Base-by-base conservation (phyloP, 2,888 invertebrate species). In the Stenolophus ochropezus region DNA sequence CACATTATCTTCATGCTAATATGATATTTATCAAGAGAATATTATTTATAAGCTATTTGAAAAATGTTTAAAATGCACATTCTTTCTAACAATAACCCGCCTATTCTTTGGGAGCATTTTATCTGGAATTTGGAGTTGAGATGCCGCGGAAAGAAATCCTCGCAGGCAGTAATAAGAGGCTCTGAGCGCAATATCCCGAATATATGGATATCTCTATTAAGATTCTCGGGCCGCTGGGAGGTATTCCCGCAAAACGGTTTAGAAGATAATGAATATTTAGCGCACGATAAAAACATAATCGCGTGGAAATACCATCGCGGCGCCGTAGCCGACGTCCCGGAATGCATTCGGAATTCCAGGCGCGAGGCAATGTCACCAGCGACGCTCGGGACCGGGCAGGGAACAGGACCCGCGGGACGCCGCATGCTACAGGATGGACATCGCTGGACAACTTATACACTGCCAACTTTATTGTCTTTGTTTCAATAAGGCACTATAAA, bases 251-350 rank as follows among this genome's bases (percentile, higher is more conserved):
- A 78, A 78, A 78, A 78, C 49, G 78, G 65, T 78, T 78, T 78
- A 78, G 78, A 78, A 78, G 78, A 61, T 78, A 78, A 78, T 78
- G 78, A 78, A 78, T 78, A 78, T 78, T 78, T 78, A 78, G 78
- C 78, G 78, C 78, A 78, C 78, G 78, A 78, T 78, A 78, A 78
- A 78, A 78, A 78, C 49, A 78, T 78, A 78, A 78, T 78, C 78
- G 78, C 42, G 78, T 65, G 78, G 65, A 78, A 78, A 78, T 78
- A 21, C 61, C 58, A 58, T 21, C 23, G 21, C n/a, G 21, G 14
- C 58, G 53, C 58, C 21, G 49, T 16, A 4, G 49, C 14, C n/a
- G 49, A 49, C 33, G 33, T 8, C 8, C 20, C 18, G 65, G 58
- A 78, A 61, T 65, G 78, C 65, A 65, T 78, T 49, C 61, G 78